These are phyloP conservation scores for Cyclopterus lumpus DNA, from an alignment of 2,797 vertebrate genomes.

Conservation along the genomic window DNA sequence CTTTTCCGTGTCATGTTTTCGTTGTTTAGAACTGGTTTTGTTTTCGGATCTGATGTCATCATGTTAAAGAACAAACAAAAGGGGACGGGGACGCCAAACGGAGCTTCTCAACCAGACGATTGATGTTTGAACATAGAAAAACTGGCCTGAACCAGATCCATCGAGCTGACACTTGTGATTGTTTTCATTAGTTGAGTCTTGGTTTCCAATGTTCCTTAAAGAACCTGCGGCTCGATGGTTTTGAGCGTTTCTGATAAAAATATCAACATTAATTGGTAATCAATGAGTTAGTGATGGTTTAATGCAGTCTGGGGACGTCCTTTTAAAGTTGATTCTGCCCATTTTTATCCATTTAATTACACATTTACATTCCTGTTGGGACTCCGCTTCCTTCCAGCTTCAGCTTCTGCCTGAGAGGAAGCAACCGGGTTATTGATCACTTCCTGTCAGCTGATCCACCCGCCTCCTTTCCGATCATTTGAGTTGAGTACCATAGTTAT, in stretches of 20 bases:
- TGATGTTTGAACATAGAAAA: not conserved
- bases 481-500: constrained; percentile 55
- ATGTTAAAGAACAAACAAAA: not conserved
- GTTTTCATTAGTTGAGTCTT: not conserved
- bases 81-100: not conserved
- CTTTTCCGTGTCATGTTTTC: not conserved
- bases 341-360: not conserved
- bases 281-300: no score
- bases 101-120: no score
- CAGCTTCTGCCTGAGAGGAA: no score
- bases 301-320: no score
- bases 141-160: not conserved
- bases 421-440: no score
- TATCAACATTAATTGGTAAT: no score
- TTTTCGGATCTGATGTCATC: not conserved
- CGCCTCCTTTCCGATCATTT: constrained; percentile 14
- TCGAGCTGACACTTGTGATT: not conserved
- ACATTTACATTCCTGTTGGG: no score
- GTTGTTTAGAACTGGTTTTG: not conserved
- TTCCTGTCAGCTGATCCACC: not conserved
- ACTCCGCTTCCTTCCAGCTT: no score
- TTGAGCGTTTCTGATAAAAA: no score
- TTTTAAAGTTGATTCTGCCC: no score
- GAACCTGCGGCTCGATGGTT: no score
- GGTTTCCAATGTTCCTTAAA: no score